Evolutionary conservation across 2,113 vertebrate genomes (phyloP), one percentile per base, ranked within the genome.

Genomic region (Motacilla alba): DNA sequence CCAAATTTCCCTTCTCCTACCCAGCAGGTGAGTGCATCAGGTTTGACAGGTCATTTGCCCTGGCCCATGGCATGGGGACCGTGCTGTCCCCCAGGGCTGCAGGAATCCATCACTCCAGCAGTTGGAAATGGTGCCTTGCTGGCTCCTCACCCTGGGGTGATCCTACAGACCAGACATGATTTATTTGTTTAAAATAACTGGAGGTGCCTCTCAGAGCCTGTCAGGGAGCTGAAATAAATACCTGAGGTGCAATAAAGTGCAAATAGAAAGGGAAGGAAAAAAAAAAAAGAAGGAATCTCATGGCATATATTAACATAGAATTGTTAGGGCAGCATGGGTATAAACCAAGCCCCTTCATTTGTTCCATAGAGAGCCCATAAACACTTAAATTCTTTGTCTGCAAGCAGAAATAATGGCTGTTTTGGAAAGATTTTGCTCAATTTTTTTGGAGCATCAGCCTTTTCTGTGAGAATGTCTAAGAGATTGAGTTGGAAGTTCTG

Each of bases 151-250:
- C 58, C 90, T 23, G 66, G 35, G 50, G 37, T 50, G n/a, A 50
- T 83, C 62, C 89, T 49, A 6, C 13, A 56, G 81, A 68, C 60
- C 79, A 55, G 52, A n/a, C 59, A 62, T 64, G 81, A 95, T 94
- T 94, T 87, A 93, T 93, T 95, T 77, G 47, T 85, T 79, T 43
- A 15, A 84, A 90, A 86, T n/a, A 94, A 62, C 68, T 35, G 52
- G 52, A 84, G 33, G 9, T 59, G 26, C 30, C 23, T 78, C 52
- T 66, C 52, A 26, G 67, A 95, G 68, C 43, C 46, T 49, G 31
- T 24, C 83, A 53, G 72, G 22, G 66, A 60, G 22, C 56, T 68
- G 69, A 77, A 89, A 91, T 59, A 91, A 94, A 93, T n/a, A 68
- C 72, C 3, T 35, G 49, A 91, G n/a, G 69, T 55, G 44, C 62